Evolutionary conservation across 1,140 invertebrate species (phyloP), one percentile per base, ranked within the genome.

Genomic region (Heliconius hermathena): DNA sequence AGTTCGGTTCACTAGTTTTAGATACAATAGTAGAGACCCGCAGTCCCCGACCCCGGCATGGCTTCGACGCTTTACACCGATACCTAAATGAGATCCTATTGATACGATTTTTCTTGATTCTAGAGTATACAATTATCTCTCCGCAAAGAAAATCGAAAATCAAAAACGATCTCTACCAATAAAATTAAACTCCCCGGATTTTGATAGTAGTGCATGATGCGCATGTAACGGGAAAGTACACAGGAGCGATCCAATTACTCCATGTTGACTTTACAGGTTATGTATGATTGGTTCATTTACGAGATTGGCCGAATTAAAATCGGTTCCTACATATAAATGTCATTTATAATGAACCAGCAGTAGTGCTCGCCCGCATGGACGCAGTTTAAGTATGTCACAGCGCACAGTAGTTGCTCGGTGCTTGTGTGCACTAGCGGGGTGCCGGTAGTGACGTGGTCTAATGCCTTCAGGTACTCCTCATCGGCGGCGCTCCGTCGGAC

Each of bases 21-120:
- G 46, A 52, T 80, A 71, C 49, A 83, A 78, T 74, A 79, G 70
- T 82, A 83, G 81, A 84, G 46, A 49, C 76, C 76, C 76, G 41
- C 78, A 73, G 46, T 73, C 74, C 79, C 75, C n/a, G 49, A 71
- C 78, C 77, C 71, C 78, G 60, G 84, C 86, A 84, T 85, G 84
- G 86, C 85, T 85, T 85, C 57, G 29, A 66, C 60, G 81, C 79
- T 81, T 82, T 78, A 38, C 74, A 36, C 57, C 9, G 16, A 66
- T n/a, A 36, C 8, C 6, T 41, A 75, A 29, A 36, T 22, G 74
- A 75, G 74, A 75, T 60, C 74, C 54, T 75, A 60, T 75, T 75
- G 54, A 75, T 74, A 74, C 22, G 49, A 74, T 54, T 74, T 16
- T 29, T 36, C 57, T 33, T 66, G 16, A 22, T n/a, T 16, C 33